phyloP scores from a whole-genome alignment of 2,113 vertebrate genomes.

The Corvus hawaiiensis region DNA sequence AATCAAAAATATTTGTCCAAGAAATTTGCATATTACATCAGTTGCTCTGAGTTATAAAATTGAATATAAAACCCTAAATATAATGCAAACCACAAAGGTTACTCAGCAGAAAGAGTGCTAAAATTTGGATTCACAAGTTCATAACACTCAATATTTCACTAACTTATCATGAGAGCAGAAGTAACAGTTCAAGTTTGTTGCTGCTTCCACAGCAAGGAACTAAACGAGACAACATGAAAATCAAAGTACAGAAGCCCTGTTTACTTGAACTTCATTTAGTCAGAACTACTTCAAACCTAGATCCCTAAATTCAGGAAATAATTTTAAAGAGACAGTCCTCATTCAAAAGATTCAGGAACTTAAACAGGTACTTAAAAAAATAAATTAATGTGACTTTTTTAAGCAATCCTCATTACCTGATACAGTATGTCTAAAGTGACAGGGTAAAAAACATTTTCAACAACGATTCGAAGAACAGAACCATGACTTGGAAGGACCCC shows the following conservation, averaged over 20 bases:
- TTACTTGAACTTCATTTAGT: not conserved
- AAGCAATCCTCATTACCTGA: conserved; percentile 73
- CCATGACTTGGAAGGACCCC: conserved; percentile 53
- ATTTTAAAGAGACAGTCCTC: not conserved
- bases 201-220: not conserved
- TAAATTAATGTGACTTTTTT: not conserved
- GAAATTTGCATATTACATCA: not conserved
- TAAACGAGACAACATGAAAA: not conserved
- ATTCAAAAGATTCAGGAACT: not conserved
- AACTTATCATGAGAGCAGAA: not conserved
- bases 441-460: conserved; percentile 81
- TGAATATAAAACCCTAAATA: not conserved
- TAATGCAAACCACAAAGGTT: not conserved
- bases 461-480: conserved; percentile 79
- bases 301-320: not conserved
- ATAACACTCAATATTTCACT: not conserved
- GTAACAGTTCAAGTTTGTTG: not conserved
- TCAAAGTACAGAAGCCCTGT: not conserved
- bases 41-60: not conserved
- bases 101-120: not conserved
- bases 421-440: conserved; percentile 80
- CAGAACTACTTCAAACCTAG: not conserved
- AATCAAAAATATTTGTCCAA: not conserved
- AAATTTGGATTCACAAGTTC: not conserved
- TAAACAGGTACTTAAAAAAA: not conserved